phyloP scores from a whole-genome alignment of 2,113 vertebrate species.

The Athene noctua region DNA sequence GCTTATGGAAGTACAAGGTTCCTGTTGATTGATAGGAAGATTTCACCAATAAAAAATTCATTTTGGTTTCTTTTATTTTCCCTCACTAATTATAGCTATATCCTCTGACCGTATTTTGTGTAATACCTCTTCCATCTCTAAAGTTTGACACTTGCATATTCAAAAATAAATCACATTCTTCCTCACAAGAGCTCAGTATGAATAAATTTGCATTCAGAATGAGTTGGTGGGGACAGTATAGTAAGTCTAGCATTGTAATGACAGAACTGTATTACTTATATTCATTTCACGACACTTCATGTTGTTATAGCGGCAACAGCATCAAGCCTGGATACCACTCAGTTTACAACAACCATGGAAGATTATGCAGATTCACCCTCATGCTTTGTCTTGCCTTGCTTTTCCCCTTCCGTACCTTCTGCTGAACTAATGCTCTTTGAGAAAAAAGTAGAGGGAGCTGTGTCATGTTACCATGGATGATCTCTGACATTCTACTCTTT shows the following conservation, averaged over 20 bases:
- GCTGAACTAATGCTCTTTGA: not conserved
- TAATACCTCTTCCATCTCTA: conserved; percentile 6
- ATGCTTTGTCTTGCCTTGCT: not conserved
- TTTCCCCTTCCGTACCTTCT: not conserved
- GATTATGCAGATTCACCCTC: not conserved
- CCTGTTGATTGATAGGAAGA: not conserved
- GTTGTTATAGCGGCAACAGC: not conserved
- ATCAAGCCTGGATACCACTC: not conserved
- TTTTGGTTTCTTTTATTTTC: conserved; percentile 23
- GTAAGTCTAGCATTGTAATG: conserved; percentile 33
- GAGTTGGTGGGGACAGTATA: not conserved
- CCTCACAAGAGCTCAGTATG: not conserved
- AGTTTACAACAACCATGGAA: not conserved
- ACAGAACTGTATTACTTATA: not conserved
- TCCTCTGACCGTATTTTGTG: conserved; percentile 16
- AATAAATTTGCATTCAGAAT: conserved; percentile 33
- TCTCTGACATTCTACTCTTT: not conserved
- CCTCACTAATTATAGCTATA: conserved; percentile 4
- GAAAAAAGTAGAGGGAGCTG: not conserved
- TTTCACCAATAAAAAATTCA: not conserved
- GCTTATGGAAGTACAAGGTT: not conserved
- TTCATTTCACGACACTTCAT: not conserved
- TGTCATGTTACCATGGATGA: not conserved
- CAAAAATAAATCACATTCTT: conserved; percentile 45
- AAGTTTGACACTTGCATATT: conserved; percentile 25